Base-by-base conservation (phyloP, 2,113 vertebrate genomes). In the Catharus minimus region DNA sequence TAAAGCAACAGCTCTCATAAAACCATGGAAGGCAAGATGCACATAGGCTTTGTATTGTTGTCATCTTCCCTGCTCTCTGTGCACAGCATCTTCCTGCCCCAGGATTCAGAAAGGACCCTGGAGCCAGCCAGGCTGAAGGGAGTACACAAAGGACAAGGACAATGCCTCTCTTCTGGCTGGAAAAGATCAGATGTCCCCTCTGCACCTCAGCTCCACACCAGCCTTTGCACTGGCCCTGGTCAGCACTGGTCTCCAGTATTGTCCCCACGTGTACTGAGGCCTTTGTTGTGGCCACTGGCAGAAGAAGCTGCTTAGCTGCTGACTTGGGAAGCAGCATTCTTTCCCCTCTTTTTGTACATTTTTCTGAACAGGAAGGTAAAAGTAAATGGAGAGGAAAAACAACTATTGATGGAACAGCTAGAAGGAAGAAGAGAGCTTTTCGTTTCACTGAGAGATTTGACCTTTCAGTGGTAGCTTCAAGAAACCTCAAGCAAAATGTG, bases 381-480 rank as follows among this genome's bases (percentile, higher is more conserved):
- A 93, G 86, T 82, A 95, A 94, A 96, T 80, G 58, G 81, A 81
- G 76, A 95, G 69, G 90, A 92, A 94, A 91, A 95, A 76, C n/a
- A 93, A 88, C 69, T 88, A 95, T 87, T 90, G 93, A 96, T 88
- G 90, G 82, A 95, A 89, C 30, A 89, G 86, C 86, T 91, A 77
- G 86, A 74, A 93, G 69, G 80, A 57, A 91, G 78, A 92, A 76
- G 76, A 80, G 68, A 86, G 69, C 12, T 85, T 85, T 86, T 88
- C 0, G 7, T 90, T 67, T 92, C 86, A 60, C 79, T 79, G 89
- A 90, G 90, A 95, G 32, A 72, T 77, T 73, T 95, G 95, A 96
- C 95, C 95, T 96, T 95, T 96, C 91, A 76, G 55, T 83, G 64
- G 89, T 78, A 80, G 58, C 87, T 88, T 68, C 85, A 88, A 82